Conservation (phyloP, 2,113 vertebrate genomes). For the Prietella phreatophila region DNA sequence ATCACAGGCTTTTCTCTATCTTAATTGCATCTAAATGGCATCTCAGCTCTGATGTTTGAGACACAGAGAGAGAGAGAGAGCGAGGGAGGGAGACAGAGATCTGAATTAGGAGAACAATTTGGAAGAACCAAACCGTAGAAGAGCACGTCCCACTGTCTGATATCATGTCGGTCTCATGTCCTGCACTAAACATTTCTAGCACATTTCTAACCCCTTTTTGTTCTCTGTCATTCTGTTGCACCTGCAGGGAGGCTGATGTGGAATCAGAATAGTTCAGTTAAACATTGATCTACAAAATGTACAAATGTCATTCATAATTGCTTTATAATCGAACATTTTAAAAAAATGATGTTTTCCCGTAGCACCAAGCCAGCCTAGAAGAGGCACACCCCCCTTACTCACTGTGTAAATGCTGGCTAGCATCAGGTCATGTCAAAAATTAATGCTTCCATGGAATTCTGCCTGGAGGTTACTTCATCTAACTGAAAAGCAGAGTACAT, state of each 20-base stretch:
- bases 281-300: background rate
- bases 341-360: background rate
- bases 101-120: background rate
- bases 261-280: background rate
- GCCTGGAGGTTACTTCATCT: background rate
- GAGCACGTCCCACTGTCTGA: background rate
- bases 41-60: slow-evolving; percentile 64
- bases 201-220: slow-evolving; percentile 51
- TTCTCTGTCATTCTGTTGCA: slow-evolving; percentile 31
- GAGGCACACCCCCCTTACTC: background rate
- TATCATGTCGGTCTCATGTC: background rate
- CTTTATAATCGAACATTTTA: background rate
- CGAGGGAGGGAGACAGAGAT: background rate
- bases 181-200: slow-evolving; percentile 41
- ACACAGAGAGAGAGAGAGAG: background rate
- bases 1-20: slow-evolving; percentile 71
- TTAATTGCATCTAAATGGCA: slow-evolving; percentile 80
- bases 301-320: background rate
- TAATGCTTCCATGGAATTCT: background rate
- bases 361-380: background rate
- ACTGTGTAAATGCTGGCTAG: background rate
- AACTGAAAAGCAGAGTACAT: background rate
- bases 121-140: background rate
- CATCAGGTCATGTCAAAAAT: background rate
- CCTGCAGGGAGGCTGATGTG: background rate